A percentile compares a stretch with the other conserved stretches of the same genome.
phyloP scores from a whole-genome alignment of 2,113 vertebrate genomes.

The Sylvia atricapilla region DNA sequence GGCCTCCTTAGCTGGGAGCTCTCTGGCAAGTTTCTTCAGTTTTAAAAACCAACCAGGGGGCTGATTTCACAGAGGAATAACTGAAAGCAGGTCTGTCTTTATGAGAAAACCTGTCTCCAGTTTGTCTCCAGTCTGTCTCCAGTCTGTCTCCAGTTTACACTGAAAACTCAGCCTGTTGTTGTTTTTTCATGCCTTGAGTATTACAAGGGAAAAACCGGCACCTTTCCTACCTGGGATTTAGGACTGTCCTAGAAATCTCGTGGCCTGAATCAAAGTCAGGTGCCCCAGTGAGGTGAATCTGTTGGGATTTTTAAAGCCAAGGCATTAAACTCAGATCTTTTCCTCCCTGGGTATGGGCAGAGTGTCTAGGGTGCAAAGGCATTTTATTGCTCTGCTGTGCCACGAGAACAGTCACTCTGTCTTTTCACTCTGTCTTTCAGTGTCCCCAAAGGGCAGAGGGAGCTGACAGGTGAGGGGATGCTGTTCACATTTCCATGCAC shows the following conservation, averaged over 20 bases:
- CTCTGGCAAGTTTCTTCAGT: background rate
- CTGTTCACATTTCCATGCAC: background rate
- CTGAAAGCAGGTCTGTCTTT: background rate
- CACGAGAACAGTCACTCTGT: background rate
- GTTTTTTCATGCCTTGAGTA: background rate
- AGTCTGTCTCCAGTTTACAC: background rate
- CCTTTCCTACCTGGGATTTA: background rate
- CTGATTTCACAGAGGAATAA: background rate
- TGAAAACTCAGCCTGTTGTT: background rate
- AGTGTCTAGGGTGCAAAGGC: background rate
- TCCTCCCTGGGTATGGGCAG: too few species aligned
- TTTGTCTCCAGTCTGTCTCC: background rate
- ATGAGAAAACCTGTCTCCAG: background rate
- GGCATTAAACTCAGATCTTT: background rate
- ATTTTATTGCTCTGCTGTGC: background rate
- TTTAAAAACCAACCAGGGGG: background rate
- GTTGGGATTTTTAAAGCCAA: background rate
- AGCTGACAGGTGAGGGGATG: background rate
- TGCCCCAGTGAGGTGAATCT: background rate
- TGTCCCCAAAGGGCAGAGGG: background rate
- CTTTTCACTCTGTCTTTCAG: background rate
- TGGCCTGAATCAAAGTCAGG: background rate
- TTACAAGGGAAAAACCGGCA: background rate
- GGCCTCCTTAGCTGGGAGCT: background rate
- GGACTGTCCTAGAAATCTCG: background rate